A percentile compares a stretch with the other conserved stretches of the same genome.
Conservation (phyloP, 2,113 vertebrate species). For the Python bivittatus region DNA sequence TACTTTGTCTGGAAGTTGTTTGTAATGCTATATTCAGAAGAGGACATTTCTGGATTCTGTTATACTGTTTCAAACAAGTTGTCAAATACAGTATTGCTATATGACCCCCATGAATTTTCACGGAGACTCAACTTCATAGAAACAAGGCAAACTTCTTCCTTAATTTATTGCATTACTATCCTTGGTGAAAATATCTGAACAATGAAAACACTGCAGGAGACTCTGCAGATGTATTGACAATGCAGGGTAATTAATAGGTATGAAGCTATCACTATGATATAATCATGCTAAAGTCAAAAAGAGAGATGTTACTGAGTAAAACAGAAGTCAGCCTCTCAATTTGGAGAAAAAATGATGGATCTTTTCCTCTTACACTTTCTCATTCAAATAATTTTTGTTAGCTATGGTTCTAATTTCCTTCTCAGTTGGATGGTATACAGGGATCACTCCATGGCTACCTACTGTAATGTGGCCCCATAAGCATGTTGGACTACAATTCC, state of each 20-base stretch:
- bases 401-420: background rate
- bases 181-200: conserved; percentile 19
- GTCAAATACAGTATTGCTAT: conserved; percentile 15
- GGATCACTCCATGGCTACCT: background rate
- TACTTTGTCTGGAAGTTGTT: background rate
- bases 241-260: background rate
- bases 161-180: conserved; percentile 39
- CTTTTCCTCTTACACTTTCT: background rate
- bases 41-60: background rate
- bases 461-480: background rate
- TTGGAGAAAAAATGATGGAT: background rate
- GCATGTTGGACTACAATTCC: background rate
- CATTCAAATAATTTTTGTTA: background rate
- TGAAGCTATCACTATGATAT: background rate
- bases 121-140: conserved; percentile 2
- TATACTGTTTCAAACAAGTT: conserved; percentile 31
- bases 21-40: conserved; percentile 7
- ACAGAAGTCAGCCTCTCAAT: background rate
- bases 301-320: background rate
- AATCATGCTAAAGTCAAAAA: background rate
- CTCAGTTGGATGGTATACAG: background rate
- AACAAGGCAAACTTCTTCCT: conserved; percentile 13
- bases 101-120: conserved; percentile 30
- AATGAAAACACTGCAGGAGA: background rate
- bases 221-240: background rate